Percentiles rank a stretch among this genome's conserved stretches.
Evolutionary conservation across 2,113 vertebrate species (phyloP).

Genomic region (Leuciscus idus): DNA sequence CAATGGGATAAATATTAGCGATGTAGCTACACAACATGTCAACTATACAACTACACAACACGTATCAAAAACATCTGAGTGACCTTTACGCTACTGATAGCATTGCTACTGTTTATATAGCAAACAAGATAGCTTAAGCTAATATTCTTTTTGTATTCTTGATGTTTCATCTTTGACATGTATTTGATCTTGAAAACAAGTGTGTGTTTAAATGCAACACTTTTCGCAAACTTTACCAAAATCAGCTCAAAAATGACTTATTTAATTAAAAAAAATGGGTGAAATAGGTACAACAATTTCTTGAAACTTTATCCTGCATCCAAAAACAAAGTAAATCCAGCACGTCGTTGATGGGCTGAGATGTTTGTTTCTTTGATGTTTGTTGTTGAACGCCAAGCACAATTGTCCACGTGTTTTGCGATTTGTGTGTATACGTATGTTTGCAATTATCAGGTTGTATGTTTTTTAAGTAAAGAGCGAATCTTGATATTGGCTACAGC

Average conservation of each 20-base stretch:
- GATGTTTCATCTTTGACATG: not conserved
- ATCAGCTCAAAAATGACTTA: not conserved
- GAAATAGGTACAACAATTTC: not conserved
- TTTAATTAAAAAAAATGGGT: not conserved
- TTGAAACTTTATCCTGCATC: not conserved
- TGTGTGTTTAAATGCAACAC: not conserved
- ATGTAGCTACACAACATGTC: not conserved
- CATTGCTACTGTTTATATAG: not conserved
- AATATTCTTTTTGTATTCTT: not conserved
- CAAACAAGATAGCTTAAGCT: too few species aligned
- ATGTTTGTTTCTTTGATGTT: constrained; percentile 45
- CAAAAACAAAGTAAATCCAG: constrained; percentile 23
- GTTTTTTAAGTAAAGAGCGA: constrained; percentile 35
- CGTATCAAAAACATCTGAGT: not conserved
- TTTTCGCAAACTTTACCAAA: not conserved
- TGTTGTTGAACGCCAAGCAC: constrained; percentile 28
- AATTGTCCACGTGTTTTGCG: constrained; percentile 9
- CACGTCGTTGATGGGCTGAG: not conserved
- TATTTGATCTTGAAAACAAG: not conserved
- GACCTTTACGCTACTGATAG: not conserved
- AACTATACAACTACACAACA: not conserved
- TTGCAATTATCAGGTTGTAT: constrained; percentile 30
- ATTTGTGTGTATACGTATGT: constrained; percentile 33
- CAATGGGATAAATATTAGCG: not conserved
- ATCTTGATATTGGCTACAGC: constrained; percentile 17